A percentile compares a stretch with the other conserved stretches of the same genome.
phyloP scores from a whole-genome alignment of 1,140 invertebrate species.

The Mya arenaria region DNA sequence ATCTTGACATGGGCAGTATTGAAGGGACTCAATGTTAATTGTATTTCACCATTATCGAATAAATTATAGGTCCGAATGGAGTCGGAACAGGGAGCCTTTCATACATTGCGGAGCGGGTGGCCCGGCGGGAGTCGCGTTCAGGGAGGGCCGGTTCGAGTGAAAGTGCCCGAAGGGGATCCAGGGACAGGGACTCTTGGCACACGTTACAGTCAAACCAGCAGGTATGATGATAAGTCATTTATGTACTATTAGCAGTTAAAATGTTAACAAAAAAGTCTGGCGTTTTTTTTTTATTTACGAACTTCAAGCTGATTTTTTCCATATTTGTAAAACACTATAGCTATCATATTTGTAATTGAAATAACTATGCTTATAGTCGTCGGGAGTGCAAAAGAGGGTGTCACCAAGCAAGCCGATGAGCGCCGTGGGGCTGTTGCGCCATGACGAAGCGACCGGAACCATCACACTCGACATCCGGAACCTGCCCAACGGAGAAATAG shows the following conservation, averaged over 20 bases:
- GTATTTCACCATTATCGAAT: too few relatives aligned
- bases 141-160: slow-evolving; percentile 33
- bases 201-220: slow-evolving; percentile 34
- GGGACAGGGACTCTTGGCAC: slow-evolving; percentile 38
- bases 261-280: too few relatives aligned
- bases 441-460: slow-evolving; percentile 49
- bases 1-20: too few relatives aligned
- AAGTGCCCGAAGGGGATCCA: slow-evolving; percentile 7
- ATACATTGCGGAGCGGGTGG: slow-evolving; percentile 4
- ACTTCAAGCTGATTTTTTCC: too few relatives aligned
- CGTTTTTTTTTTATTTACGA: too few relatives aligned
- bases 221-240: neutral
- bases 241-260: too few relatives aligned
- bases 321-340: too few relatives aligned
- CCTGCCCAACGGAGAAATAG: slow-evolving; percentile 34
- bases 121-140: neutral
- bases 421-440: slow-evolving; percentile 27
- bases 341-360: too few relatives aligned
- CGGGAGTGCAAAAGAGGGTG: slow-evolving; percentile 39
- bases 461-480: slow-evolving; percentile 52
- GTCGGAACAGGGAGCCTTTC: slow-evolving; percentile 11
- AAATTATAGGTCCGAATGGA: too few relatives aligned
- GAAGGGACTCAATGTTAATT: too few relatives aligned
- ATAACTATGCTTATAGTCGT: too few relatives aligned
- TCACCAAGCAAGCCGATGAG: slow-evolving; percentile 45